These are phyloP conservation scores for Microctenopoma stevenorrisi DNA, from an alignment of 2,797 vertebrate genomes.

Conservation along the genomic window DNA sequence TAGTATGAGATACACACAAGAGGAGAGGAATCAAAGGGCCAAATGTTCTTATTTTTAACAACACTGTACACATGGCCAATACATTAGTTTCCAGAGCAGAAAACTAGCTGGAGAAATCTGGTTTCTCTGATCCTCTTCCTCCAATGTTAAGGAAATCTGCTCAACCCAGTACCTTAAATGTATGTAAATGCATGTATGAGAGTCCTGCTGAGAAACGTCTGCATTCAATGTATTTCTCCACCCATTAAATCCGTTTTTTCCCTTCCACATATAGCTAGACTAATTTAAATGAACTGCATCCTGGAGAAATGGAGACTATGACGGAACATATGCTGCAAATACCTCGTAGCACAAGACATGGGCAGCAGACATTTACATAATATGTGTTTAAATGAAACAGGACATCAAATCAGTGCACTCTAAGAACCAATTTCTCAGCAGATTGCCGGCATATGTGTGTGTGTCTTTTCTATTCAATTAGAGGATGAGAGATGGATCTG, in stretches of 20 bases:
- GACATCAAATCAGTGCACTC: constrained; percentile 40
- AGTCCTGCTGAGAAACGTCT: background rate
- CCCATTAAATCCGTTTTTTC: background rate
- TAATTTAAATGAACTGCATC: constrained; percentile 6
- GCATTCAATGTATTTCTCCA: background rate
- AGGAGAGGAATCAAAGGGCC: too few species aligned
- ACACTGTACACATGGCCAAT: background rate
- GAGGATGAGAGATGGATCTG: constrained; percentile 61
- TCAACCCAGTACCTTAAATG: background rate
- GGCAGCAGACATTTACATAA: constrained; percentile 10
- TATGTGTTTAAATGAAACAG: constrained; percentile 35
- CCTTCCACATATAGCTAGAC: background rate
- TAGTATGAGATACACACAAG: too few species aligned
- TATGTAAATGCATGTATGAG: background rate
- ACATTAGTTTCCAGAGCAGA: constrained; percentile 6
- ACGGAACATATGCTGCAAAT: constrained; percentile 13
- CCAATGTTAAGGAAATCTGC: background rate
- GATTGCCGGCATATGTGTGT: constrained; percentile 20
- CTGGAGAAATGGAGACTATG: constrained; percentile 15
- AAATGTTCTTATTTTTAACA: too few species aligned
- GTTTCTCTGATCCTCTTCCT: constrained; percentile 11
- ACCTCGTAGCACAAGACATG: background rate
- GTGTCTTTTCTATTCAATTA: constrained; percentile 64
- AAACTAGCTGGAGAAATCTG: background rate
- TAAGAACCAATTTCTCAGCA: constrained; percentile 55